Evolutionary conservation across 2,113 vertebrate species (phyloP).

Genomic region (Quiscalus mexicanus): DNA sequence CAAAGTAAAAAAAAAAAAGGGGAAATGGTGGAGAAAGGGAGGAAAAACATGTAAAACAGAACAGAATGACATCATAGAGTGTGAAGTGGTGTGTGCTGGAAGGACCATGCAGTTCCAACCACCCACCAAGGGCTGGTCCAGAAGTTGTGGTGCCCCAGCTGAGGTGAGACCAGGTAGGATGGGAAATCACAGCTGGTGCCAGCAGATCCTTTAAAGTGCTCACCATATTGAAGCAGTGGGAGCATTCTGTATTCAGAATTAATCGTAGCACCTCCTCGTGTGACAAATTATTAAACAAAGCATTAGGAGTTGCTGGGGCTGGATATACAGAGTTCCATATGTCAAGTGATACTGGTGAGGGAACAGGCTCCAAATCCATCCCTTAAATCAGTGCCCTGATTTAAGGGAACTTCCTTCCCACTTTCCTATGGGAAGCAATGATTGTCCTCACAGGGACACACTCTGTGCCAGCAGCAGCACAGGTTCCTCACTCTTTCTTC

Average conservation of each 20-base stretch:
- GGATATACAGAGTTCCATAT: background rate
- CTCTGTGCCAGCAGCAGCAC: background rate
- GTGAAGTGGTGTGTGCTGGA: background rate
- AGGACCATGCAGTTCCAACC: background rate
- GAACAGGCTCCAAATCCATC: background rate
- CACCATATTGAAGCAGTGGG: rapidly evolving
- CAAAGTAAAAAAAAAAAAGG: background rate
- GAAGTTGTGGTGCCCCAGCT: background rate
- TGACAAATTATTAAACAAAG: background rate
- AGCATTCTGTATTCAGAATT: background rate
- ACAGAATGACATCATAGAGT: background rate
- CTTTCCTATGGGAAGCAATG: background rate
- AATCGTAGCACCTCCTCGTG: background rate
- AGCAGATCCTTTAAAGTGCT: background rate
- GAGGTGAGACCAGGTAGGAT: background rate
- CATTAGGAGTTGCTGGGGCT: background rate
- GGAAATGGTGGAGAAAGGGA: background rate
- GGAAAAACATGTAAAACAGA: background rate
- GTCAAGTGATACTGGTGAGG: rapidly evolving
- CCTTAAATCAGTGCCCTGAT: background rate
- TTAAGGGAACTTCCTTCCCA: no score
- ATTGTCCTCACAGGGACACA: rapidly evolving
- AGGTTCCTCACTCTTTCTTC: background rate
- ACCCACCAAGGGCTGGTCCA: background rate
- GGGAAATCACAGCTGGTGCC: rapidly evolving